Base-by-base conservation (phyloP, 2,113 vertebrate genomes). In the Ptychochromis oligacanthus region DNA sequence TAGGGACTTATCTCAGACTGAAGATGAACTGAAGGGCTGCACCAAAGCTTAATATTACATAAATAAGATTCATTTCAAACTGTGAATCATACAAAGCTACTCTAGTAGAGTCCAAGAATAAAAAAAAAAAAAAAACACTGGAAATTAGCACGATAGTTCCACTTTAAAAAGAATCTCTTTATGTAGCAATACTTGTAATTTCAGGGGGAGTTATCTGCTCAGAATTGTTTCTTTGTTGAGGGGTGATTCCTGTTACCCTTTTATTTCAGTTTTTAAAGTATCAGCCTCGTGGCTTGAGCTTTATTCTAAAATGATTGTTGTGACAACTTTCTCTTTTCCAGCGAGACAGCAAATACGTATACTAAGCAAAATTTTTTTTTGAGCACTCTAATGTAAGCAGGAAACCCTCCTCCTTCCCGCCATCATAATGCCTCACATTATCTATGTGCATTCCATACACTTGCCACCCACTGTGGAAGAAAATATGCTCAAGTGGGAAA, bases 381-480 rank as follows among this genome's bases (percentile, higher is more conserved):
- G 26, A 20, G 15, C 40, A 49, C 1, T 3, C 26, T 43, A 70
- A 18, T 12, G 17, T 70, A 70, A 70, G 10, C 65, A 52, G 43
- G 43, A 72, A 72, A 46, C 18, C 64, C 1, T 28, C 46, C 46
- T 82, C 61, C 61, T 78, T 79, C 85, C 83, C 6, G 43, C 75
- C 81, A 79, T 80, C 87, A 52, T 55, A 75, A 56, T 28, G 24
- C 28, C 58, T 28, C 61, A 64, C 65, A 54, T 57, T 77, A 81
- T 85, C 82, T 83, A 56, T 14, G 5, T 84, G 78, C 64, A 24
- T 36, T 59, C 57, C 80, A 18, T 34, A 70, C 28, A 82, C 26
- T 49, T 24, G 57, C 78, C 82, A 77, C 82, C 82, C 80, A 65
- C 83, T 75, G 85, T 80, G 86, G 52, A 49, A 58, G 26, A 75